These are phyloP conservation scores for Microcebus jonahi DNA, from an alignment of 2,113 vertebrate genomes.

Conservation along the genomic window DNA sequence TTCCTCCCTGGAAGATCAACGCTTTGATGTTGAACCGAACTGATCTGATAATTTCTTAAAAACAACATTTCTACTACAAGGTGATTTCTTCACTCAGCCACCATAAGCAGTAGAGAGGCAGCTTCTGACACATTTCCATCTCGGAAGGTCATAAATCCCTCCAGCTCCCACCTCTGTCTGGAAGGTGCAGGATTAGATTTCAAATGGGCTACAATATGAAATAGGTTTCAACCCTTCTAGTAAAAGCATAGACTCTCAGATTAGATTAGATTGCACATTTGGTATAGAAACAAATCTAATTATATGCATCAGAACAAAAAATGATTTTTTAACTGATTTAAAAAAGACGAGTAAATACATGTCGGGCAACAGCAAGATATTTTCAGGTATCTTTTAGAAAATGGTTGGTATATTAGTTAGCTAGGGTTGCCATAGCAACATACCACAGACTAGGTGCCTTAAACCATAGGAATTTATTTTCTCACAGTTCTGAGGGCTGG, in stretches of 20 bases:
- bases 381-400: not conserved
- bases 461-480: not conserved
- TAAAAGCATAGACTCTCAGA: not conserved
- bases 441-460: not conserved
- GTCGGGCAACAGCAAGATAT: not conserved
- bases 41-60: conserved; percentile 35
- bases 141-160: not conserved
- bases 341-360: not conserved
- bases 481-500: not conserved
- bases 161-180: not conserved
- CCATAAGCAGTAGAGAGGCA: not conserved
- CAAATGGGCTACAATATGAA: not conserved
- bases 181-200: not conserved
- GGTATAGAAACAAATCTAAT: not conserved
- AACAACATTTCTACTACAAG: not conserved
- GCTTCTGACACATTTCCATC: not conserved
- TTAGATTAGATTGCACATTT: not conserved
- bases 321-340: not conserved
- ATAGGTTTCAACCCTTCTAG: not conserved
- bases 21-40: not conserved
- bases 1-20: not conserved
- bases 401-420: not conserved
- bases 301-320: not conserved
- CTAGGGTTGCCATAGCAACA: not conserved
- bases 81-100: not conserved